These are phyloP conservation scores for Melanotaenia trifasciata DNA, from an alignment of 2,797 vertebrate genomes.

Conservation along the genomic window DNA sequence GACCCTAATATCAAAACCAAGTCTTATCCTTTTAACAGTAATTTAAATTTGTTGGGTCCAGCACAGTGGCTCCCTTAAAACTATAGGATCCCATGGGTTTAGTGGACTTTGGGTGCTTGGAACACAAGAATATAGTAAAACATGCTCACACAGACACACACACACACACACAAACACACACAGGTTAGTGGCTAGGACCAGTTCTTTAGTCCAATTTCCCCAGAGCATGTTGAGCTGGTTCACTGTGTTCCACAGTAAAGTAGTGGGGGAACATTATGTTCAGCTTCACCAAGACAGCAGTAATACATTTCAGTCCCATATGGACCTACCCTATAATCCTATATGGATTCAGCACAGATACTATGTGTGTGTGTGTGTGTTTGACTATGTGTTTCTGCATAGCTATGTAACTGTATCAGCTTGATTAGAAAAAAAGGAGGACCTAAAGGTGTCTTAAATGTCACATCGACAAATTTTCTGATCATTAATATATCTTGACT, in stretches of 20 bases:
- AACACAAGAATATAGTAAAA: constrained; percentile 4
- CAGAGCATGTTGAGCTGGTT: constrained; percentile 68
- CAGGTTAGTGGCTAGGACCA: constrained; percentile 67
- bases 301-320: constrained; percentile 74
- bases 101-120: constrained; percentile 1
- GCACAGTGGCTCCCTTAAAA: neutral
- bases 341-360: constrained; percentile 48
- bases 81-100: neutral
- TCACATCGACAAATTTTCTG: constrained; percentile 29
- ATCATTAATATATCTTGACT: constrained; percentile 37
- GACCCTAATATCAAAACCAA: neutral
- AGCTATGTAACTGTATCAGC: constrained; percentile 38
- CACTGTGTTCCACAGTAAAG: constrained; percentile 70
- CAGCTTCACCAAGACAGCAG: constrained; percentile 72
- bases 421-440: constrained; percentile 24
- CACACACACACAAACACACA: constrained; percentile 24
- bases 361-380: constrained; percentile 17
- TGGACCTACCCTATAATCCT: constrained; percentile 75
- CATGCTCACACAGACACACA: neutral
- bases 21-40: neutral
- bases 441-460: constrained; percentile 21
- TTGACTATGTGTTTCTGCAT: constrained; percentile 37
- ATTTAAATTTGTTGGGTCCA: neutral
- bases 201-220: constrained; percentile 67
- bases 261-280: constrained; percentile 73